These are phyloP conservation scores for Synanthedon andrenaeformis DNA, from an alignment of 2,888 invertebrate genomes.

Conservation along the genomic window DNA sequence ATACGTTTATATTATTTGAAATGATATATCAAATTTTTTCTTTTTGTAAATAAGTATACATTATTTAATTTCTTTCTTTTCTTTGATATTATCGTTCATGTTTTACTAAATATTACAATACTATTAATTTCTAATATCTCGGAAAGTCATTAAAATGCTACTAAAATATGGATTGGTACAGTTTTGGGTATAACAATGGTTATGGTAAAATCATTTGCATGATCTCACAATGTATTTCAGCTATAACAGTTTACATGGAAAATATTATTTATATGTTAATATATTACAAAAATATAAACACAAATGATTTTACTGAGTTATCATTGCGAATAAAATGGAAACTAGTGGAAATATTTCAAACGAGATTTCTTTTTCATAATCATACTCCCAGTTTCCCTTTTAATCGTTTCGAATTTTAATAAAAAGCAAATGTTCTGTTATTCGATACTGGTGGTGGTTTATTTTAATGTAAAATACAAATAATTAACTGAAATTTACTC, in stretches of 20 bases:
- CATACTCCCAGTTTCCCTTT: background rate
- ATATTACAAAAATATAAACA: background rate
- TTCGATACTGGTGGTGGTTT: slow-evolving; percentile 10
- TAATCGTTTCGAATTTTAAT: slow-evolving; percentile 5
- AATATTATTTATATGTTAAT: too few relatives aligned
- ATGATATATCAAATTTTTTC: background rate
- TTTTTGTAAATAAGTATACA: background rate
- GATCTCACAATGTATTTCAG: slow-evolving; percentile 1
- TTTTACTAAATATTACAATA: background rate
- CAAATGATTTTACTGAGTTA: slow-evolving; percentile 23
- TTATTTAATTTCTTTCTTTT: background rate
- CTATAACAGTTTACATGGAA: too few relatives aligned
- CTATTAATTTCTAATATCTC: background rate
- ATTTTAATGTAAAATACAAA: background rate
- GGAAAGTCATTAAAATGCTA: slow-evolving; percentile 1
- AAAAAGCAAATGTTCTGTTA: slow-evolving; percentile 18
- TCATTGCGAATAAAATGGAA: slow-evolving; percentile 20
- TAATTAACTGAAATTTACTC: background rate
- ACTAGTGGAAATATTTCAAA: slow-evolving; percentile 1
- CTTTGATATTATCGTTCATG: background rate
- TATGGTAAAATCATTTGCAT: slow-evolving; percentile 26
- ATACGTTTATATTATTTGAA: background rate
- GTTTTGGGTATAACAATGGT: slow-evolving; percentile 17
- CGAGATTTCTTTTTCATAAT: background rate
- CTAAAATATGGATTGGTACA: slow-evolving; percentile 8